Base-by-base conservation (phyloP, 2,888 invertebrate species). In the Aquatica leii region DNA sequence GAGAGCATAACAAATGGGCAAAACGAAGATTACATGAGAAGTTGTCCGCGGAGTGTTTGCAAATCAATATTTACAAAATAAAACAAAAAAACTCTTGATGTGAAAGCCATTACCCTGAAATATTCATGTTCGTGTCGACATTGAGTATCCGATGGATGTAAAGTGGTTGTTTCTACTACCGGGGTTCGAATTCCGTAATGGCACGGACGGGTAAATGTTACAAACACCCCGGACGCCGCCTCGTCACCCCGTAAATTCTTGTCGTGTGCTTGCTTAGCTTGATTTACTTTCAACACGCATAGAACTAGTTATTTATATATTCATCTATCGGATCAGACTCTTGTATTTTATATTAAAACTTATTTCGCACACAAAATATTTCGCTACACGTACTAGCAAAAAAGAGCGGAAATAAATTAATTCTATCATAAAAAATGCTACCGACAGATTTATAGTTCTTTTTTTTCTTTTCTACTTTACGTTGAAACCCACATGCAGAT, bases 41-140 rank as follows among this genome's bases (percentile, higher is more conserved):
- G 71, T 68, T 73, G 73, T 62, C 62, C 68, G 62, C 65, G 59
- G 69, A 71, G 70, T 73, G 72, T 74, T 71, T 72, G 69, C 63
- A 71, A 73, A 73, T 74, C 74, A 74, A 75, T 74, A 75, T 77
- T 77, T 74, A 74, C 73, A 71, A 68, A 73, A 71, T 68, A 70
- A 73, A 72, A 62, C 58, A 61, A 72, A 75, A 74, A 73, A 71
- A 58, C 67, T 67, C 68, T 68, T 69, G 71, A 71, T 65, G 70
- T 71, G 70, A 72, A 70, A 71, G 73, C 74, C 70, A 75, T 75
- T 75, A 76, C 72, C 69, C 69, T 77, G 76, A 77, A 77, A 78
- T 77, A 78, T 79, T 78, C 78, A 74, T 76, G 78, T 77, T 77
- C 77, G 78, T 78, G 77, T 78, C 77, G 75, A 69, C 71, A 69